Percentiles rank a stretch among this genome's conserved stretches.
phyloP scores from a whole-genome alignment of 2,113 vertebrate genomes.

The Otis tarda region DNA sequence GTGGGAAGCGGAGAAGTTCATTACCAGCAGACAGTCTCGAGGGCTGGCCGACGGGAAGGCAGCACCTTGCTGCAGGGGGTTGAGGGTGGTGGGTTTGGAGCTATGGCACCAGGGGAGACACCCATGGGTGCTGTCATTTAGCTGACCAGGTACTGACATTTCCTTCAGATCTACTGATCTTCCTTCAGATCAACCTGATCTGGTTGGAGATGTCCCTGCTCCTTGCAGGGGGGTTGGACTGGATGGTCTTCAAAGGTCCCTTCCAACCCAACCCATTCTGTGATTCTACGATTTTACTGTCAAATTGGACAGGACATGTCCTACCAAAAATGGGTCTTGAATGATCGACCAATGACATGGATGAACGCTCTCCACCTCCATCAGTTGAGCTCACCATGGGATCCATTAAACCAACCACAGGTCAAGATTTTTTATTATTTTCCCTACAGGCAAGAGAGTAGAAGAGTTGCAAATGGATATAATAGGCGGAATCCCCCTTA shows the following conservation, averaged over 20 bases:
- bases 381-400: background rate
- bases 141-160: background rate
- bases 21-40: rapidly evolving
- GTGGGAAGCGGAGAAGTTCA: no score
- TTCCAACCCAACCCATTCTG: no score
- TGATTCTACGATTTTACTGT: background rate
- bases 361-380: background rate
- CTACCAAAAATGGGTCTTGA: background rate
- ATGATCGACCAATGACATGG: rapidly evolving
- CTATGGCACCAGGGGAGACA: background rate
- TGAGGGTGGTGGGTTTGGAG: background rate
- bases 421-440: background rate
- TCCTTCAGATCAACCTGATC: no score
- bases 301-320: background rate
- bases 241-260: no score
- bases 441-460: background rate
- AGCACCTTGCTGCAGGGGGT: no score
- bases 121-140: rapidly evolving
- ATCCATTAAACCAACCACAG: background rate
- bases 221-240: no score
- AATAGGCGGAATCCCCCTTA: background rate
- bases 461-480: background rate
- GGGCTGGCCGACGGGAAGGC: rapidly evolving
- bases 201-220: no score
- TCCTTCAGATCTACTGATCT: background rate